Base-by-base conservation (phyloP, 2,888 invertebrate species). In the Stenodema calcarata region DNA sequence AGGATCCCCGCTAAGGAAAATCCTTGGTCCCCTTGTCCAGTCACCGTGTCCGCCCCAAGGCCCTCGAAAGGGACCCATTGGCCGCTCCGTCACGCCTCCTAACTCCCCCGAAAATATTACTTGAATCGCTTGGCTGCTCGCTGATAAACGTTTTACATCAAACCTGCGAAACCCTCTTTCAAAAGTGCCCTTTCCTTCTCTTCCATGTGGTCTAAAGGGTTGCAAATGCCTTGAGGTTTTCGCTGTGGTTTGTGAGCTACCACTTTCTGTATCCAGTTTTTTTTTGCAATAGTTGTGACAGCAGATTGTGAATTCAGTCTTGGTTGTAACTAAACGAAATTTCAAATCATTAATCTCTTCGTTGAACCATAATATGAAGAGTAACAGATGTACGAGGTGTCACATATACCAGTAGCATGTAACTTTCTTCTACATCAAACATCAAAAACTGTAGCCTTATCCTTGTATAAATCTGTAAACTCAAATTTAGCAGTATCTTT, bases 31-130 rank as follows among this genome's bases (percentile, higher is more conserved):
- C 44, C 79, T 80, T 86, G 86, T 42, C 78, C 86, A 86, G 14
- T 86, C 79, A 78, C 86, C 86, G 86, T 86, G 86, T 86, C 86
- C 44, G 42, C 44, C 73, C 80, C 79, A 86, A 80, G 86, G 79
- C 62, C 78, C 41, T 80, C n/a, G 62, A 69, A 75, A 86, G 70
- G 18, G 44, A 62, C 80, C 16, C 42, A 18, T 62, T 27, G 62
- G 23, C 62, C 62, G 62, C 62, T 62, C 62, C 62, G 62, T 62
- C 62, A 62, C 62, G 62, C 62, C 62, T 62, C 6, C 23, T 23
- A 23, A 23, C 62, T 62, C 18, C 62, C 62, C 27, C 62, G 27
- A 62, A 62, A 62, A 62, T 62, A 62, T 62, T 62, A 23, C 62
- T 62, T 62, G 62, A 62, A 62, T 62, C 62, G 62, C 62, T 62